Evolutionary conservation across 1,140 invertebrate species (phyloP).

Genomic region (Dryas iulia): DNA sequence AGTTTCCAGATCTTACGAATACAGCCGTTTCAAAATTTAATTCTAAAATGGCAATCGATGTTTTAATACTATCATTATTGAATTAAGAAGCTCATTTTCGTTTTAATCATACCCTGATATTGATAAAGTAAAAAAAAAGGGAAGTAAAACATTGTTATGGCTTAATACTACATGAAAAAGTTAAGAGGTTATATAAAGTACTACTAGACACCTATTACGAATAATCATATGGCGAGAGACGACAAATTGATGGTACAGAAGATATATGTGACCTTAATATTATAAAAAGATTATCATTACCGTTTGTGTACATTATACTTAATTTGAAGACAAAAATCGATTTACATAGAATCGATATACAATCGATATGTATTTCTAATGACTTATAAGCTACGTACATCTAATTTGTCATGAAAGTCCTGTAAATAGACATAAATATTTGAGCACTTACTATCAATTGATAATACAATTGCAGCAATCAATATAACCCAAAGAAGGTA

Average conservation of each 20-base stretch:
- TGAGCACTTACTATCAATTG: conserved; percentile 26
- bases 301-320: background rate
- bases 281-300: background rate
- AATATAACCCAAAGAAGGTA: background rate
- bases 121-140: conserved; percentile 19
- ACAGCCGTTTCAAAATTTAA: conserved; percentile 24
- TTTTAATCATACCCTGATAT: conserved; percentile 21
- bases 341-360: background rate
- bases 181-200: conserved; percentile 19
- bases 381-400: conserved; percentile 12
- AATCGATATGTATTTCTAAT: conserved; percentile 4
- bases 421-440: conserved; percentile 28
- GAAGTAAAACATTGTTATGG: background rate
- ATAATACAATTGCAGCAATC: background rate
- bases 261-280: background rate
- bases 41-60: conserved; percentile 22
- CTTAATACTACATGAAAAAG: conserved; percentile 23
- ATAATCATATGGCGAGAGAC: conserved; percentile 32
- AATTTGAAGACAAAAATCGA: background rate
- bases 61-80: conserved; percentile 16
- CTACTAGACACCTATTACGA: conserved; percentile 26
- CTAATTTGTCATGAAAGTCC: conserved; percentile 30
- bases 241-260: conserved; percentile 18
- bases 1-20: background rate
- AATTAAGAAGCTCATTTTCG: conserved; percentile 22